Evolutionary conservation across 2,797 vertebrate species (phyloP), one percentile per base, ranked within the genome.

Genomic region (Scarus forsteni): DNA sequence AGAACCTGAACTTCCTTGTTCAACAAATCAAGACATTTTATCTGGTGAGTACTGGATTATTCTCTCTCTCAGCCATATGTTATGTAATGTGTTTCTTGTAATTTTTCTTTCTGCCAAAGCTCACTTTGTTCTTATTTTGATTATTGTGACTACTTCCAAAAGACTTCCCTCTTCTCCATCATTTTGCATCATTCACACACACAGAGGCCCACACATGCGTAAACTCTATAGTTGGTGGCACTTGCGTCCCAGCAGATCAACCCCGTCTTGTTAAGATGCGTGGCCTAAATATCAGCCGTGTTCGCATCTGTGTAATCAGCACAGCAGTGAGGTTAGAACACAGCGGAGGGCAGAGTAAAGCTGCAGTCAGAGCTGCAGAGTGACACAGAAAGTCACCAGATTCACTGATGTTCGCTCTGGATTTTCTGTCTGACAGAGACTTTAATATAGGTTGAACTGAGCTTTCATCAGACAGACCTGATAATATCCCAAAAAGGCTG

Each of bases 1-100:
- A 96, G 79, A 98, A 98, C 87, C 79, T 98, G 53, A 96, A 93
- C 61, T 81, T 95, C 87, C 95, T 98, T 70, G 94, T 97, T 67
- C 96, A 94, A 79, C 95, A 96, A 84, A 96, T 98, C 79, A 98
- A 96, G 92, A 92, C 92, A 6, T 98, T 96, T 83, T 98, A 98
- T 88, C 94, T 96, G 96, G 97, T 98, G 91, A 95, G 95, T 84
- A 56, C 36, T 18, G 40, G 9, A 61, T 42, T 44, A 27, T 27
- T 27, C 27, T 62, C 66, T 40, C 18, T 40, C 1, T 10, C 35
- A 57, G 35, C 8, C n/a, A 40, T 54, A 60, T 27, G 14, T 61
- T 67, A 59, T 49, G 50, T 43, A 60, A 79, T 15, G 18, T 5
- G 27, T 27, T 49, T 44, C n/a, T 10, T 40, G 10, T 27, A 48